A percentile compares a stretch with the other conserved stretches of the same genome.
Conservation (phyloP, 2,797 vertebrate species). For the Oryzias sinensis region DNA sequence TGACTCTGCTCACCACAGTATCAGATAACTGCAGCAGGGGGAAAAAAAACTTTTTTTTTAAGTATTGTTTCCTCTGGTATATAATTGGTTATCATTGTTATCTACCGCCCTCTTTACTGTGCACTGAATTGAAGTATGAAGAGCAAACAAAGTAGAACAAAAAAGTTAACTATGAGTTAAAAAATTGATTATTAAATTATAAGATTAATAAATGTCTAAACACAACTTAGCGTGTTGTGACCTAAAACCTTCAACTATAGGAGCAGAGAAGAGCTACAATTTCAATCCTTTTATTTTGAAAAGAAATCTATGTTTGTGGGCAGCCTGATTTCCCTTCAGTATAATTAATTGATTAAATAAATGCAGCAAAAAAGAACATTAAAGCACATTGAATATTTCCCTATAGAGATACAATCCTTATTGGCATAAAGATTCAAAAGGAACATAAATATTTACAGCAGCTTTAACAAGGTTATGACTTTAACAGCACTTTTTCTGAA, state of each 20-base stretch:
- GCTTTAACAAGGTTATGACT: too few species aligned
- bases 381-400: too few species aligned
- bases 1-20: conserved; percentile 83
- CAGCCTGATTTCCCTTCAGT: too few species aligned
- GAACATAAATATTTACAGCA: too few species aligned
- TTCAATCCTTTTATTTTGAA: too few species aligned
- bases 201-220: conserved; percentile 43
- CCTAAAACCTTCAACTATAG: conserved; percentile 8
- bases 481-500: too few species aligned
- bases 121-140: conserved; percentile 55
- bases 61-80: conserved; percentile 84
- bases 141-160: conserved; percentile 30
- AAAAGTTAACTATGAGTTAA: conserved; percentile 64
- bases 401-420: too few species aligned
- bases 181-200: conserved; percentile 58
- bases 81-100: conserved; percentile 88
- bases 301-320: too few species aligned
- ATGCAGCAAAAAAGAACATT: too few species aligned
- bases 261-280: neutral
- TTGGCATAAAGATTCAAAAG: too few species aligned
- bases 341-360: too few species aligned
- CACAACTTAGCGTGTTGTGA: neutral
- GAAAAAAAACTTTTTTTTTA: conserved; percentile 64
- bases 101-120: conserved; percentile 75
- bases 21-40: conserved; percentile 87